Percentiles rank a stretch among this genome's conserved stretches.
phyloP scores from a whole-genome alignment of 2,797 vertebrate genomes.

The Trachops cirrhosus region DNA sequence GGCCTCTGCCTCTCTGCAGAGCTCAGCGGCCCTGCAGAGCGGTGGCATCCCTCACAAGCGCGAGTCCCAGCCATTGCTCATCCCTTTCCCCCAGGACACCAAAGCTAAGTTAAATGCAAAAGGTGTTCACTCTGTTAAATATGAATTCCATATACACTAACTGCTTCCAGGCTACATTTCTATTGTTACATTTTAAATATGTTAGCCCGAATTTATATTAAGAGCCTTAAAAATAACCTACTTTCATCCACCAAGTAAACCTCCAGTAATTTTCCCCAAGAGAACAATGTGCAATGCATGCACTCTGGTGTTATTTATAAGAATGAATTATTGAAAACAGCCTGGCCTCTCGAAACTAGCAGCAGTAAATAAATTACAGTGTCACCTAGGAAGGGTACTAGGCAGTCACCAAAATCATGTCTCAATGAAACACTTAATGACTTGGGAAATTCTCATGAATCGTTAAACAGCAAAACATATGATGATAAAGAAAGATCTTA shows the following conservation, averaged over 20 bases:
- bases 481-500: background rate
- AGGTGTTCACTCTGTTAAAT: background rate
- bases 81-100: background rate
- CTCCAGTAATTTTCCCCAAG: background rate
- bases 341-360: background rate
- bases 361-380: background rate
- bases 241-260: background rate
- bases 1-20: background rate
- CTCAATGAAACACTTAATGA: background rate
- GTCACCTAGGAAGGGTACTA: fast-evolving
- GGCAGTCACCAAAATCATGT: background rate
- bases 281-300: background rate
- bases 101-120: background rate
- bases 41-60: fast-evolving
- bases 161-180: background rate
- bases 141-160: background rate
- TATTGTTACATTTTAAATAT: background rate
- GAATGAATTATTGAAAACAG: background rate
- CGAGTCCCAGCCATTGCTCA: fast-evolving
- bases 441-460: background rate
- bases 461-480: background rate
- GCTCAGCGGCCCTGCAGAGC: fast-evolving
- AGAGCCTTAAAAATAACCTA: background rate
- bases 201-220: background rate
- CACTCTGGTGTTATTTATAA: background rate